Base-by-base conservation (phyloP, 2,797 vertebrate species). In the Saxicola maurus region DNA sequence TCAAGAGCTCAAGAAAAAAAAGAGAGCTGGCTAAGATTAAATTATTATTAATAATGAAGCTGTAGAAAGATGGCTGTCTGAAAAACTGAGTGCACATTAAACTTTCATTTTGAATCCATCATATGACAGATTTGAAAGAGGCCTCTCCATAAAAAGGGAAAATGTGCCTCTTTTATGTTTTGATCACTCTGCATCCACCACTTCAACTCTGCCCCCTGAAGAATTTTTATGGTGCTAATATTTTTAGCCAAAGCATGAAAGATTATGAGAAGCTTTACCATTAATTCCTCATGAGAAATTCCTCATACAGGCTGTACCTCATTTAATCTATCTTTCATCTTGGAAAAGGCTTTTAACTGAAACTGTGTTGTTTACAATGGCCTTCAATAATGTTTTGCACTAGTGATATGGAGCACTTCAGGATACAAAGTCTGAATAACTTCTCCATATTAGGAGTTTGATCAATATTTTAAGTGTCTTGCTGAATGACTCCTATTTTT, bases 11-110 rank as follows among this genome's bases (percentile, higher is more conserved):
- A 53, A 61, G 25, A 57, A 62, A 53, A 60, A n/a, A 56, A 30
- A 68, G 5, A 69, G 64, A 61, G 24, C 46, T 78, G 46, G 46
- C 42, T 91, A 82, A 64, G 71, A 88, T 55, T 38, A 82, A 79
- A 75, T 52, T 33, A 40, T 66, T 92, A 83, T 82, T 87, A 92
- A 89, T 85, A 82, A 90, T 27, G 45, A 90, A 89, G 68, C 85
- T 86, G 76, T 64, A 65, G 78, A 91, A 84, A 89, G 75, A 93
- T n/a, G 74, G 31, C 61, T 93, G 86, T 30, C 72, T 82, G 27
- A 83, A 68, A 83, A 82, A 61, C 38, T 52, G 23, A 40, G n/a
- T 59, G 30, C 45, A 74, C 51, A 56, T 69, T 72, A 69, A 73
- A 88, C 56, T 55, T 88, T 75, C 28, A 74, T 84, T 92, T 82